Base-by-base conservation (phyloP, 2,113 vertebrate genomes). In the Grallaria varia region DNA sequence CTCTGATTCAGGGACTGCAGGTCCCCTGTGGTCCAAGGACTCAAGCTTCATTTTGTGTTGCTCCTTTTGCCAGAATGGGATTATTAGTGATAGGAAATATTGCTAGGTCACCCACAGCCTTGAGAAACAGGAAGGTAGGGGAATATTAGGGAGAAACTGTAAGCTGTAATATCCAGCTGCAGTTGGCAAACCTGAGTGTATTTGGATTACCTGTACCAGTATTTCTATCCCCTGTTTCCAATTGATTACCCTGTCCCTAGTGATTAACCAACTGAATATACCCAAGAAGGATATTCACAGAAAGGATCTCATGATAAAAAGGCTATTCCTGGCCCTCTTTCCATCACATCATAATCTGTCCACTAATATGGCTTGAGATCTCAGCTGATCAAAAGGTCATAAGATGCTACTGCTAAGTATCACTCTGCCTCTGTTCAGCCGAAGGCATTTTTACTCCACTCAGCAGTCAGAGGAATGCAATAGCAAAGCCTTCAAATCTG, bases 311-410 rank as follows among this genome's bases (percentile, higher is more conserved):
- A 66, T 62, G 75, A 94, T 73, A 67, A 94, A 95, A 96, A 87
- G 21, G 82, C 84, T 96, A 96, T 96, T 96, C 50, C 72, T 95
- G 87, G 71, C 25, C 40, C 45, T 95, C 87, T 94, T 97, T 96
- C 94, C 91, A 94, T 95, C 94, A 89, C 91, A 96, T 95, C 95
- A 96, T 95, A 97, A 97, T 95, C 94, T 95, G 78, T 74, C 67
- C 74, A 66, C 93, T 96, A 96, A 96, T 94, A 85, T 94, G 82
- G 84, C 82, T 94, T 87, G 94, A 96, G 95, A 94, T 91, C 59
- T 95, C 89, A 93, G 82, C 89, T 94, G 95, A 96, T 95, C 94
- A 93, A 93, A 96, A 97, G 94, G 94, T 96, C 94, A 77, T 71
- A 90, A 94, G 93, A 93, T 84, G 87, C 47, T 93, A 49, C 63